Evolutionary conservation across 2,113 vertebrate genomes (phyloP).

Genomic region (Trematomus loennbergii): DNA sequence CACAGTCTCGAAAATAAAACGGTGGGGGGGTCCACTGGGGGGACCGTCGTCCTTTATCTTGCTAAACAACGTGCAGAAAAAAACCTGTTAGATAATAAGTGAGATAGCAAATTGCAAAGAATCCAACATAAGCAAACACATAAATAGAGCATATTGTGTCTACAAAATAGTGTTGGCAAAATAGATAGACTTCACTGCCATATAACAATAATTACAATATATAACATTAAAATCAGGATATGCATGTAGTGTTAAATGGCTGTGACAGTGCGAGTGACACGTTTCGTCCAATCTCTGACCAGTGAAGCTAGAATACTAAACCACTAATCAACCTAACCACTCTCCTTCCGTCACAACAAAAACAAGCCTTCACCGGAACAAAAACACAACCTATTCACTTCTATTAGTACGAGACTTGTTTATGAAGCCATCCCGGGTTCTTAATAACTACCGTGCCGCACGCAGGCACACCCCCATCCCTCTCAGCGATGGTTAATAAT

Average conservation of each 20-base stretch:
- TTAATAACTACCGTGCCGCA: constrained; percentile 54
- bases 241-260: background rate
- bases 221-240: background rate
- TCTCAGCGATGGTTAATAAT: constrained; percentile 55
- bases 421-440: constrained; percentile 51
- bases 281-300: background rate
- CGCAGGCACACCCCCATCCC: constrained; percentile 57
- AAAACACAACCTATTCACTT: constrained; percentile 25
- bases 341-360: constrained; percentile 54
- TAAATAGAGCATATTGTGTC: too few relatives aligned
- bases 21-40: too few relatives aligned
- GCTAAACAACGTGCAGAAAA: too few relatives aligned
- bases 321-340: constrained; percentile 37
- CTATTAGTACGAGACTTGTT: constrained; percentile 58
- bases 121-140: too few relatives aligned
- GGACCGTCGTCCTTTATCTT: too few relatives aligned
- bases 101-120: too few relatives aligned
- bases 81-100: too few relatives aligned
- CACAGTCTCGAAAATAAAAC: too few relatives aligned
- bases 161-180: background rate
- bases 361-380: constrained; percentile 37
- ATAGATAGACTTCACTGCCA: background rate
- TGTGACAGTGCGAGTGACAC: background rate
- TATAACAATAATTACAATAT: background rate
- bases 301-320: constrained; percentile 44